phyloP scores from a whole-genome alignment of 2,113 vertebrate species.

The Euleptes europaea region DNA sequence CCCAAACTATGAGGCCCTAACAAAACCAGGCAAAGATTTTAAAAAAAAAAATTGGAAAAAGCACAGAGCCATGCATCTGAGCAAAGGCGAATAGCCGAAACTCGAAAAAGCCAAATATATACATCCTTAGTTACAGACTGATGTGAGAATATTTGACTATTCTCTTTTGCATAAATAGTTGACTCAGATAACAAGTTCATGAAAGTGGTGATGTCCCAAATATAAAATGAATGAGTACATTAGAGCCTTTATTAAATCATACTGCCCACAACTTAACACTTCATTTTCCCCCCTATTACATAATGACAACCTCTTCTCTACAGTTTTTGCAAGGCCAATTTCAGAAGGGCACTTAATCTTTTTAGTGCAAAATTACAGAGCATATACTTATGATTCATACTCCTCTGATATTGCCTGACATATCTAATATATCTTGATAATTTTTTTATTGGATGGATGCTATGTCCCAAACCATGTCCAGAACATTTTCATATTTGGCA shows the following conservation, averaged over 20 bases:
- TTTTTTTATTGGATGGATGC: background rate
- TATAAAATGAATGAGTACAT: background rate
- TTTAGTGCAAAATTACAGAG: background rate
- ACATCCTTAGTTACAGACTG: background rate
- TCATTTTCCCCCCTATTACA: background rate
- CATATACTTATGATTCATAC: background rate
- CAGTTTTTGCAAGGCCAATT: background rate
- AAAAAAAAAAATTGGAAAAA: too few species aligned
- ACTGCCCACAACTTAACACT: background rate
- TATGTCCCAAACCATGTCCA: background rate
- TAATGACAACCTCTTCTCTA: accelerated
- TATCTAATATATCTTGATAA: background rate
- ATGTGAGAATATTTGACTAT: background rate
- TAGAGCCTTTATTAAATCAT: background rate
- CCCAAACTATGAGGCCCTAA: too few species aligned
- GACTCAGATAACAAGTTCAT: background rate
- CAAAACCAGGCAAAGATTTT: too few species aligned
- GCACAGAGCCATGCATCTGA: too few species aligned
- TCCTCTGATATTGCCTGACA: background rate
- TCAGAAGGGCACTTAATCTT: background rate
- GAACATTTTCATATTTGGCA: background rate
- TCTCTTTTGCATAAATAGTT: background rate
- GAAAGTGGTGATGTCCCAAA: background rate
- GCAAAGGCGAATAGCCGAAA: too few species aligned
- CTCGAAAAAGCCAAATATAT: too few species aligned